Evolutionary conservation across 2,797 vertebrate genomes (phyloP), one percentile per base, ranked within the genome.

Genomic region (Hippocampus kuda): DNA sequence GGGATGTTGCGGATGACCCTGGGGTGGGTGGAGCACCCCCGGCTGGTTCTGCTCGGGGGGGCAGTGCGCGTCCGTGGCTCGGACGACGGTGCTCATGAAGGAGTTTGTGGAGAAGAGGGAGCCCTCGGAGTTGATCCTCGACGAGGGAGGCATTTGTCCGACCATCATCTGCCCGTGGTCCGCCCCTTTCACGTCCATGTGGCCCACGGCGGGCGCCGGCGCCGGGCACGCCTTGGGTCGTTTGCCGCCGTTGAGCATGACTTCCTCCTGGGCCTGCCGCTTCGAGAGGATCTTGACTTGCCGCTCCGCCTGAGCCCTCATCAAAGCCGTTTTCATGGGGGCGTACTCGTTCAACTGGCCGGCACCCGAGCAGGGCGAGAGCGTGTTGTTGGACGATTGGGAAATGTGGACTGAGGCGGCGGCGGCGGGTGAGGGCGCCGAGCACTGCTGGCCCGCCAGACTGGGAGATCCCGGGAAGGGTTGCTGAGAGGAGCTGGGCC

Each of bases 261-360:
- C 91, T 56, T 97, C 95, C 11, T 97, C 95, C 72, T 93, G 94
- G 64, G 94, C 93, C 0, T 92, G 86, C 26, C 95, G 89, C 76
- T 99, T 99, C n/a, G 93, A 86, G 20, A 94, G 89, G 63, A 95
- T 94, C 83, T 99, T 99, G 13, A 91, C 93, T 69, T 91, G 93
- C 80, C 91, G 76, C 66, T 93, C 85, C 65, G 88, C 83, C 71
- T 93, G 93, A 59, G 88, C 79, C 82, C 91, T 90, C 77, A 97
- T 88, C 20, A 92, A 81, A 2, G 83, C 89, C 54, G 91, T 88
- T 75, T 98, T 97, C 13, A 95, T 88, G 63, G 94, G 92, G 68
- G 92, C 81, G 63, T 94, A 98, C 22, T 97, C 94, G 0, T 88
- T 90, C 76, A 92, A 82, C 73, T 94, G 90, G 67, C 87, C 62